A percentile compares a stretch with the other conserved stretches of the same genome.
These are phyloP conservation scores for Pocillopora damicornis DNA, from an alignment of 64 coral and sea anemone genomes.

Conservation along the genomic window DNA sequence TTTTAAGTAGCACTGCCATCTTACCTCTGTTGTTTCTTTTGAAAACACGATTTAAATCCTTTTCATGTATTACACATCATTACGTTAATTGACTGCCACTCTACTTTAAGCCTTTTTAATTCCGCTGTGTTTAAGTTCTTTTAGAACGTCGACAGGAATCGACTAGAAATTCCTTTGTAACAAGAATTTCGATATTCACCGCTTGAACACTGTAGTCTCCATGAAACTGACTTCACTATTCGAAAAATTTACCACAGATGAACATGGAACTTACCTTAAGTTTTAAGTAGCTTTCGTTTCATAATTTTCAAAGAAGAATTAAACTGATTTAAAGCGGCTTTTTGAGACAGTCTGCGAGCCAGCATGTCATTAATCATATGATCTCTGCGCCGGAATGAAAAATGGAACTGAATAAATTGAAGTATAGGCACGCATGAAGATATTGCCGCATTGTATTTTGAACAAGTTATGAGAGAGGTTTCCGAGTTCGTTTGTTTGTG, in stretches of 20 bases:
- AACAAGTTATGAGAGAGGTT: background rate
- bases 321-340: background rate
- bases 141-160: too few species aligned
- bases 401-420: slow-evolving; percentile 15
- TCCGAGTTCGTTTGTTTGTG: background rate
- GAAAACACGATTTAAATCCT: too few species aligned
- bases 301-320: background rate
- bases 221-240: background rate
- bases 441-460: background rate
- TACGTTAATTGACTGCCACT: too few species aligned
- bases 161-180: background rate
- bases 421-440: background rate
- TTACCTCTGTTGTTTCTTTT: too few species aligned
- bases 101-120: too few species aligned
- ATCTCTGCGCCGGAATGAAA: background rate
- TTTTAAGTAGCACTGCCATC: too few species aligned
- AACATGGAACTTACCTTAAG: background rate
- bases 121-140: too few species aligned
- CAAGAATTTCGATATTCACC: background rate
- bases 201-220: background rate
- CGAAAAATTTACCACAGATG: background rate
- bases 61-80: too few species aligned
- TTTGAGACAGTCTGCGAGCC: background rate
- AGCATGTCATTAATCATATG: slow-evolving; percentile 8
- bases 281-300: background rate